phyloP scores from a whole-genome alignment of 1,140 invertebrate genomes.

The Drosophila carrolli region DNA sequence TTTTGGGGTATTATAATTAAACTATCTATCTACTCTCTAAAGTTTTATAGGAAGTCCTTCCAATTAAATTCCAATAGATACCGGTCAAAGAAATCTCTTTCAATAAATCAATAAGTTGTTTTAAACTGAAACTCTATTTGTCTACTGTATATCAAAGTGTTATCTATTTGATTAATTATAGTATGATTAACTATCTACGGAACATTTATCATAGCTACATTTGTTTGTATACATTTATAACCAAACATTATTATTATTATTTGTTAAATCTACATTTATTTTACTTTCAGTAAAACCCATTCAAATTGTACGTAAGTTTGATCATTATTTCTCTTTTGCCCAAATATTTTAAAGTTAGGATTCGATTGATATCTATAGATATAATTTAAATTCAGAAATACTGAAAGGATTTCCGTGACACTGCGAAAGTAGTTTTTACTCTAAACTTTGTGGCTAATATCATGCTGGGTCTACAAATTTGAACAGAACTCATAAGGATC shows the following conservation, averaged over 20 bases:
- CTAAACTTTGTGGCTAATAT: neutral
- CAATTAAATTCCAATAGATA: neutral
- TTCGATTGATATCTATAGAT: no score
- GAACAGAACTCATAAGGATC: conserved; percentile 17
- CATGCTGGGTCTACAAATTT: conserved; percentile 18
- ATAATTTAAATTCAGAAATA: no score
- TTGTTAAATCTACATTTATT: neutral
- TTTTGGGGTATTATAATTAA: neutral
- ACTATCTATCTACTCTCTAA: conserved; percentile 7
- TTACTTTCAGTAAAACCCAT: no score
- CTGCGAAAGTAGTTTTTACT: neutral
- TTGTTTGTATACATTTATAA: no score
- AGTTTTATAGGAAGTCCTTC: neutral
- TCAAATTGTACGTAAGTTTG: no score
- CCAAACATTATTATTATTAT: neutral
- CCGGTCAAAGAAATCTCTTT: conserved; percentile 6
- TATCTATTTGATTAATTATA: conserved; percentile 4
- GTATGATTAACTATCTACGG: neutral
- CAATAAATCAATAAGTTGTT: no score
- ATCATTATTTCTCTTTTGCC: no score
- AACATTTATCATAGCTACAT: neutral
- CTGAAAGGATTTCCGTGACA: conserved; percentile 18
- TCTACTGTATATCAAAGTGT: neutral
- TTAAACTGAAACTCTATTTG: neutral
- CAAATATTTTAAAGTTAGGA: no score